A percentile compares a stretch with the other conserved stretches of the same genome.
These are phyloP conservation scores for Glaucidium brasilianum DNA, from an alignment of 2,113 vertebrate genomes.

Conservation along the genomic window DNA sequence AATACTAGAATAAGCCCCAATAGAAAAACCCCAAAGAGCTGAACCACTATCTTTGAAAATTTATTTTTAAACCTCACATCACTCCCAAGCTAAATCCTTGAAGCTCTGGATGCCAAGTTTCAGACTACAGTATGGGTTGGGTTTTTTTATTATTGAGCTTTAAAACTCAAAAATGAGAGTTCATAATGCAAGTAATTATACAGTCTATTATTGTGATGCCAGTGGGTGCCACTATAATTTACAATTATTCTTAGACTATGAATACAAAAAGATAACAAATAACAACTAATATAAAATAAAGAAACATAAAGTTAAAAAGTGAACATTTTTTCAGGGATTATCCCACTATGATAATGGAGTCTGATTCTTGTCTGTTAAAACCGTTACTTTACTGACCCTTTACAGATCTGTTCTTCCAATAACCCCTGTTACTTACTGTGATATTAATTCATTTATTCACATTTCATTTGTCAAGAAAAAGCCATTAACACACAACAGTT, in stretches of 20 bases:
- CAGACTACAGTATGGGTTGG: not conserved
- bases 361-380: not conserved
- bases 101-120: not conserved
- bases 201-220: not conserved
- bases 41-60: not conserved
- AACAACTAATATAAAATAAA: not conserved
- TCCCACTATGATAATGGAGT: not conserved
- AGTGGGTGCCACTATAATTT: not conserved
- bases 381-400: not conserved
- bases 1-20: not conserved
- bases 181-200: not conserved
- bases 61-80: not conserved
- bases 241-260: not conserved
- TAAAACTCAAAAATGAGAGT: not conserved
- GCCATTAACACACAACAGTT: not conserved
- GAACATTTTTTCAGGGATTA: not conserved
- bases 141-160: not conserved
- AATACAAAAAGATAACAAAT: not conserved
- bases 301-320: not conserved
- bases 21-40: not conserved
- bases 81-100: not conserved
- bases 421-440: not conserved
- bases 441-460: conserved; percentile 23
- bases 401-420: not conserved
- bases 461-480: not conserved